Percentiles rank a stretch among this genome's conserved stretches.
phyloP scores from a whole-genome alignment of 2,888 invertebrate genomes.

The Drosophila antonietae region DNA sequence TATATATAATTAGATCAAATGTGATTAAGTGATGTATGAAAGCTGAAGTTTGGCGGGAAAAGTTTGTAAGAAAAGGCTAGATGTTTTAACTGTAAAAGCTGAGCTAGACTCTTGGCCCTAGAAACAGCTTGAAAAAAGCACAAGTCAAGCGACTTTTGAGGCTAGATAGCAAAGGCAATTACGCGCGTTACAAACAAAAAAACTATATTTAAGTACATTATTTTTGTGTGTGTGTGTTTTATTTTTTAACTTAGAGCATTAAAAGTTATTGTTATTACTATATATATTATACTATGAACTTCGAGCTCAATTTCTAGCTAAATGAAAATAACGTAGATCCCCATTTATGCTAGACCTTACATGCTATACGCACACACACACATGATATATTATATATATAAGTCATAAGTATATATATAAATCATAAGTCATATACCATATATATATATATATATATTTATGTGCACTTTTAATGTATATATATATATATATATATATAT shows the following conservation, averaged over 20 bases:
- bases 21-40: neutral
- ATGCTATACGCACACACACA: neutral
- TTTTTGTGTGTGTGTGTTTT: neutral
- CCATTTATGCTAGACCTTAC: slow-evolving; percentile 18
- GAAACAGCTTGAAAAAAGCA: neutral
- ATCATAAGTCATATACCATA: too few species aligned
- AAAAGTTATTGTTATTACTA: slow-evolving; percentile 6
- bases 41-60: neutral
- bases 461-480: too few species aligned
- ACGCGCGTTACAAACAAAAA: neutral
- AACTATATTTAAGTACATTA: neutral
- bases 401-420: neutral
- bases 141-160: neutral
- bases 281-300: too few species aligned
- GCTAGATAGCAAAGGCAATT: neutral
- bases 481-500: neutral
- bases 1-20: neutral
- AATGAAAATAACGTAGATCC: slow-evolving; percentile 1
- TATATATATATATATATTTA: neutral
- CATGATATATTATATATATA: too few species aligned
- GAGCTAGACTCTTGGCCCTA: neutral
- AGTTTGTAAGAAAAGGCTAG: neutral
- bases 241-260: slow-evolving; percentile 5
- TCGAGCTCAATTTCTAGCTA: slow-evolving; percentile 23
- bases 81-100: neutral